Percentiles rank a stretch among this genome's conserved stretches.
Evolutionary conservation across 2,113 vertebrate species (phyloP).

Genomic region (Plestiodon gilberti): DNA sequence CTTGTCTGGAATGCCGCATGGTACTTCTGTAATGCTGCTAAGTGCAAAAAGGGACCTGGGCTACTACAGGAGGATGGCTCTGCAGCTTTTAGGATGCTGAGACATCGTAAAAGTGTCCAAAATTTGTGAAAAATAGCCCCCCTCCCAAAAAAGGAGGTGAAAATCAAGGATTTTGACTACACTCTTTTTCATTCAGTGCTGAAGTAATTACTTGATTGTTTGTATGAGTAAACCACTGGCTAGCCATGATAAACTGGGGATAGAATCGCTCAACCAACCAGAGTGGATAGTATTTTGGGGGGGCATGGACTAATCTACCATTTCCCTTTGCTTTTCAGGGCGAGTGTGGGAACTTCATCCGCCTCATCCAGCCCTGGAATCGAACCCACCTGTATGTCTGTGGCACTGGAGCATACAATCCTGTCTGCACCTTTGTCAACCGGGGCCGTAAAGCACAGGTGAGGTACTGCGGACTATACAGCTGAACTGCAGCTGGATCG

Average conservation of each 20-base stretch:
- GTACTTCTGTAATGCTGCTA: too few relatives aligned
- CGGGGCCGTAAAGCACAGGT: slow-evolving; percentile 96
- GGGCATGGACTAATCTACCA: background rate
- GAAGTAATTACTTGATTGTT: background rate
- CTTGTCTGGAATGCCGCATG: too few relatives aligned
- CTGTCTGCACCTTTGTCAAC: slow-evolving; percentile 95
- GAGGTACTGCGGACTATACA: slow-evolving; percentile 44
- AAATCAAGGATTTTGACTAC: too few relatives aligned
- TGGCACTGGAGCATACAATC: slow-evolving; percentile 97
- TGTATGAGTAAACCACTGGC: background rate
- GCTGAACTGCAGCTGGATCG: accelerated
- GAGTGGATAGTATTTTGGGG: background rate
- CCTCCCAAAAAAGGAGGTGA: too few relatives aligned
- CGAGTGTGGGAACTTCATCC: slow-evolving; percentile 97
- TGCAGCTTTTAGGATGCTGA: too few relatives aligned
- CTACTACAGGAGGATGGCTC: too few relatives aligned
- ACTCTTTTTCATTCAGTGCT: background rate
- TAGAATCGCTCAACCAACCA: background rate
- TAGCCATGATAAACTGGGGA: background rate
- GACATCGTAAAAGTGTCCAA: too few relatives aligned
- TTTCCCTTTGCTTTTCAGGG: slow-evolving; percentile 80
- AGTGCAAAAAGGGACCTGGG: too few relatives aligned
- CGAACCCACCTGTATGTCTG: slow-evolving; percentile 97
- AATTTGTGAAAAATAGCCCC: too few relatives aligned
- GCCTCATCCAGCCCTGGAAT: slow-evolving; percentile 98